Evolutionary conservation across 2,888 invertebrate species (phyloP), one percentile per base, ranked within the genome.

Genomic region (Apamea crenata): DNA sequence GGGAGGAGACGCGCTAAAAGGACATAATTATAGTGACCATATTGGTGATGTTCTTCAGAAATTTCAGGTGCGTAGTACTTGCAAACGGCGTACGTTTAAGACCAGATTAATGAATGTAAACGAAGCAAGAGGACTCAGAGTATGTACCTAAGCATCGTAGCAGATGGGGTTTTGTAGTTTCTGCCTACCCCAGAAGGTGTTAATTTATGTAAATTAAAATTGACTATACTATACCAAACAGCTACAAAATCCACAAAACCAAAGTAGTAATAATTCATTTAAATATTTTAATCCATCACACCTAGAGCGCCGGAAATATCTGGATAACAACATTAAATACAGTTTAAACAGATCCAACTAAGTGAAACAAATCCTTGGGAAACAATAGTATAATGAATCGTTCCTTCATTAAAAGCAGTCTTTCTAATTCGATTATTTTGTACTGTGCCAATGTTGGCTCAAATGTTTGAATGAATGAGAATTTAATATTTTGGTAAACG

Each of bases 251-350:
- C n/a, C 10, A 25, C 14, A 36, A n/a, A 40, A 47, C 8, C 21
- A 16, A 47, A 74, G 5, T 25, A 47, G 0, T 56, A 36, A 67
- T 40, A 40, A 40, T 21, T 32, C 2, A 67, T 47, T 67, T 29
- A 61, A 59, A 73, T 53, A 53, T 32, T 74, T 73, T 32, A 40
- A 74, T 59, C n/a, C 50, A 44, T 80, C 74, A 56, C 74, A 80
- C 59, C 25, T 59, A 67, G 18, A 70, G 29, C 47, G 18, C 36
- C 63, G 32, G 29, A 61, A 76, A 69, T 74, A n/a, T 21, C 75
- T 47, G 12, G 10, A 36, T 50, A 67, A 18, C 25, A 2, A 61
- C 61, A 81, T 81, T 77, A 68, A 71, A 56, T 53, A 44, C 66
- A 67, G 21, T 36, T 56, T 36, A 47, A 68, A 63, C 16, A 77